Evolutionary conservation across 2,113 vertebrate genomes (phyloP), one percentile per base, ranked within the genome.

Genomic region (Hemichromis elongatus): DNA sequence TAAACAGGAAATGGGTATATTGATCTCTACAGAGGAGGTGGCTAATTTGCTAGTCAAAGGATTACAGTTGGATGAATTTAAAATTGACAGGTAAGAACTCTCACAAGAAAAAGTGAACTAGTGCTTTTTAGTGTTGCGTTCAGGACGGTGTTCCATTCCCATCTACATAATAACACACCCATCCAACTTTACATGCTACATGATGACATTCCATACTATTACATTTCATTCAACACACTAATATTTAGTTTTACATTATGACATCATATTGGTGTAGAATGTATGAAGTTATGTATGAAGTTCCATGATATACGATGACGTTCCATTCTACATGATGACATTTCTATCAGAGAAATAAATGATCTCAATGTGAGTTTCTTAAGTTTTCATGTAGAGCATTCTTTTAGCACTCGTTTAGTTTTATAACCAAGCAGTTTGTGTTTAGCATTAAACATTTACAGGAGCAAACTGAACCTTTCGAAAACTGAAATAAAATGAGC

Each of bases 31-130:
- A n/a, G n/a, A n/a, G n/a, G n/a, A n/a, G n/a, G n/a, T n/a, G n/a
- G n/a, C n/a, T n/a, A n/a, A n/a, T n/a, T n/a, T n/a, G n/a, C n/a
- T 30, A 5, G 2, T 30, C 14, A 1, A 3, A 2, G 0, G 1
- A 2, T 9, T 5, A 1, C 63, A 45, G 0, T 5, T 42, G 8
- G 66, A 70, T 70, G 40, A 45, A 18, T 24, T 45, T 70, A 26
- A 26, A 45, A 70, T 70, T 45, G 66, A 70, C 66, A 70, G 37
- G 37, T 45, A 1, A 70, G 37, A 13, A 70, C 26, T 14, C 4
- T 14, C 3, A 70, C 66, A 70, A 42, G 4, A n/a, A 42, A 68
- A 42, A 9, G 7, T 2, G 4, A 68, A 16, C 8, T 2, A 9
- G 21, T 26, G 0, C 16, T 13, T 9, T 26, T 70, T 61, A 61